A percentile compares a stretch with the other conserved stretches of the same genome.
phyloP scores from a whole-genome alignment of 2,888 invertebrate genomes.

The Aporophyla lueneburgensis region DNA sequence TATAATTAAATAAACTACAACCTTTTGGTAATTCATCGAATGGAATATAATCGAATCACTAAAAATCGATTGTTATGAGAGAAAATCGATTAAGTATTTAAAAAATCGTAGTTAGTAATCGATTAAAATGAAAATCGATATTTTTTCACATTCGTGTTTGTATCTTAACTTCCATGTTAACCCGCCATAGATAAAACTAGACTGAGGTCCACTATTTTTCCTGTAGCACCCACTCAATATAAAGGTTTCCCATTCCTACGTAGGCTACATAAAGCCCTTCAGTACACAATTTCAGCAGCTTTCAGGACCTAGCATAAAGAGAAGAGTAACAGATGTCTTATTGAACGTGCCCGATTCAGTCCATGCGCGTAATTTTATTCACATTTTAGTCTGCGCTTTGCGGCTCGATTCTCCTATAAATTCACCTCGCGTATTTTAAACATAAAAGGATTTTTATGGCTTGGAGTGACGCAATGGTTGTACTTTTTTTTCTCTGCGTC shows the following conservation, averaged over 20 bases:
- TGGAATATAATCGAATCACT: no score
- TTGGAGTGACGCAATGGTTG: slow-evolving; percentile 39
- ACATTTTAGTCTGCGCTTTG: slow-evolving; percentile 33
- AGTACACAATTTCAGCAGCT: background rate
- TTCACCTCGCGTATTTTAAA: slow-evolving; percentile 51
- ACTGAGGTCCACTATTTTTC: slow-evolving; percentile 26
- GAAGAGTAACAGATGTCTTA: slow-evolving; percentile 28
- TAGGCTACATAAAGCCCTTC: background rate
- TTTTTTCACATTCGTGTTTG: no score
- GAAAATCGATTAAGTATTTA: no score
- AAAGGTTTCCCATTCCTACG: slow-evolving; percentile 27
- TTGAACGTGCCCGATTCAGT: slow-evolving; percentile 36
- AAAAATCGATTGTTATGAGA: no score
- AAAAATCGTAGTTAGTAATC: no score
- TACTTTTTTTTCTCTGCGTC: slow-evolving; percentile 19
- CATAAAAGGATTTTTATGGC: slow-evolving; percentile 57
- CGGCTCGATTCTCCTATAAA: slow-evolving; percentile 43
- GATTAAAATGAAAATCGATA: no score
- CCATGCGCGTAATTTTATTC: slow-evolving; percentile 40
- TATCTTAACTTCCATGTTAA: background rate
- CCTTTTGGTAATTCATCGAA: no score
- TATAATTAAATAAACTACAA: no score
- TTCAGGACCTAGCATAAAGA: background rate
- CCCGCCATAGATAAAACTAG: slow-evolving; percentile 17
- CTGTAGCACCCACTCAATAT: slow-evolving; percentile 15